These are phyloP conservation scores for Scortum barcoo DNA, from an alignment of 2,113 vertebrate genomes.

Conservation along the genomic window DNA sequence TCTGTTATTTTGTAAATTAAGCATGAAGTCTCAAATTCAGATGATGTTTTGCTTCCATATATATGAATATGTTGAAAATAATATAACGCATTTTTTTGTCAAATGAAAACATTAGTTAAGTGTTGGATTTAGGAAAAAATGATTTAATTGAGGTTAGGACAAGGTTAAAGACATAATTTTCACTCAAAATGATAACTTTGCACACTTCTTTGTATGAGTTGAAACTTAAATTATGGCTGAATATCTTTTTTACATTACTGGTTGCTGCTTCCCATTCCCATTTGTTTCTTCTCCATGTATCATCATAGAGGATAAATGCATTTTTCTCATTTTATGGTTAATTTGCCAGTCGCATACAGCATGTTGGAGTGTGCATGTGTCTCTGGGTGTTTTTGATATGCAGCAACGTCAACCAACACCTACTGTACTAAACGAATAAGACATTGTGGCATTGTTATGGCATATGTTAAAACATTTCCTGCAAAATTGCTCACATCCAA, in stretches of 20 bases:
- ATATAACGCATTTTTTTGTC: neutral
- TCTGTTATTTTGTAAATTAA: neutral
- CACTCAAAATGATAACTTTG: neutral
- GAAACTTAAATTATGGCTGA: neutral
- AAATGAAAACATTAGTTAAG: neutral
- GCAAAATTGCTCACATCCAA: no score
- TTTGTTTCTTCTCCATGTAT: neutral
- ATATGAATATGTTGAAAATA: neutral
- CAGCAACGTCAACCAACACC: neutral
- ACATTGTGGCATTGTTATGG: neutral
- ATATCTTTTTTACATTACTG: neutral
- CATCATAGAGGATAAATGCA: neutral
- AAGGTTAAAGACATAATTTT: neutral
- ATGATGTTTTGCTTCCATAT: no score
- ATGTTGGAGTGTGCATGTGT: neutral
- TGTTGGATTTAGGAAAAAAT: neutral
- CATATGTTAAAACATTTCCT: neutral
- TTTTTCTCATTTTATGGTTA: neutral
- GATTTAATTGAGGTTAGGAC: neutral
- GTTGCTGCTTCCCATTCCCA: neutral
- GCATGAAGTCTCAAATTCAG: neutral
- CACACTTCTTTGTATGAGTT: neutral
- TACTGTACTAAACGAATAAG: neutral
- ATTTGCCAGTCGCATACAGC: neutral
- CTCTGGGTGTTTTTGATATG: neutral